Percentiles rank a stretch among this genome's conserved stretches.
These are phyloP conservation scores for Stenodera caucasica DNA, from an alignment of 2,888 invertebrate genomes.

Conservation along the genomic window DNA sequence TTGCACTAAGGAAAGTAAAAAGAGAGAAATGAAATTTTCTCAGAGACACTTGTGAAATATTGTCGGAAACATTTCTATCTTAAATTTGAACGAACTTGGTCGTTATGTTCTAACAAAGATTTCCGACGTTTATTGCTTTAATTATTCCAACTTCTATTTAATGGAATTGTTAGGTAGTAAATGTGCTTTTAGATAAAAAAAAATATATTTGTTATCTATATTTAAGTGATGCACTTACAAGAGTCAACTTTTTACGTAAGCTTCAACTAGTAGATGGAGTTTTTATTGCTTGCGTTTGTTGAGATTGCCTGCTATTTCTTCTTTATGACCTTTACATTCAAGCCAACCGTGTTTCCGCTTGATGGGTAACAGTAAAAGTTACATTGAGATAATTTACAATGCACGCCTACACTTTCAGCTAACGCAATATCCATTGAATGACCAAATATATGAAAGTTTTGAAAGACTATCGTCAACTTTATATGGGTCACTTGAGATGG, in stretches of 20 bases:
- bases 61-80: slow-evolving; percentile 1
- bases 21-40: background rate
- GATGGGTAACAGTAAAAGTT: slow-evolving; percentile 34
- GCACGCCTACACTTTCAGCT: slow-evolving; percentile 34
- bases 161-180: background rate
- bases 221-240: background rate
- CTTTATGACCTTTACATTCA: slow-evolving; percentile 32
- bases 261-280: slow-evolving; percentile 10
- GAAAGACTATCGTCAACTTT: slow-evolving; percentile 25
- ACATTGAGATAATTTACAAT: slow-evolving; percentile 35
- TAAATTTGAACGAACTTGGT: background rate
- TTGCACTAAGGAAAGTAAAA: background rate
- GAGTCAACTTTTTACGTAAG: background rate
- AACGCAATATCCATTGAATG: slow-evolving; percentile 26
- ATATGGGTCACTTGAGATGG: slow-evolving; percentile 17
- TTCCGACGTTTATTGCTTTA: slow-evolving; percentile 2
- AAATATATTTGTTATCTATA: background rate
- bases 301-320: slow-evolving; percentile 30
- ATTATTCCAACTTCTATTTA: background rate
- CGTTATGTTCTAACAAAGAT: slow-evolving; percentile 3
- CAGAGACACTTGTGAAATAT: background rate
- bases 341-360: slow-evolving; percentile 27
- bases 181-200: background rate
- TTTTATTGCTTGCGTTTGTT: slow-evolving; percentile 28
- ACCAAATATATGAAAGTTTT: slow-evolving; percentile 22